These are phyloP conservation scores for Agrotis clavis DNA, from an alignment of 2,888 invertebrate species.

Conservation along the genomic window DNA sequence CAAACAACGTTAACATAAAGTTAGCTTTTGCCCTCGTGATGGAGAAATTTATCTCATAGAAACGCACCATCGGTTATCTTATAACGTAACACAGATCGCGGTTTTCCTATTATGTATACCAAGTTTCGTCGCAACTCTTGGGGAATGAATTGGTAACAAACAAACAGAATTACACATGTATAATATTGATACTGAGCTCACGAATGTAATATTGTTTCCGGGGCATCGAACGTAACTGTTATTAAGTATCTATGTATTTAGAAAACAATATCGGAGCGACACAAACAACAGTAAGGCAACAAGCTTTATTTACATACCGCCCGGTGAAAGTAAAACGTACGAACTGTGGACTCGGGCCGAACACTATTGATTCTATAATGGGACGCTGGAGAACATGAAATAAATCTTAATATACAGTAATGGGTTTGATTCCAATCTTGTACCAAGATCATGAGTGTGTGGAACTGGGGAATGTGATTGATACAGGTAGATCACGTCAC, in stretches of 20 bases:
- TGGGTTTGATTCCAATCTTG: conserved; percentile 62
- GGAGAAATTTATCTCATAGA: background rate
- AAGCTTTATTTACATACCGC: conserved; percentile 74
- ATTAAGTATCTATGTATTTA: conserved; percentile 50
- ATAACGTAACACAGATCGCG: no score
- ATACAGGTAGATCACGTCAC: conserved; percentile 38
- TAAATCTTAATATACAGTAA: conserved; percentile 71
- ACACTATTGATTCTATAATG: conserved; percentile 73
- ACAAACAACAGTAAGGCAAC: conserved; percentile 69
- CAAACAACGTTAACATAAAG: conserved; percentile 3
- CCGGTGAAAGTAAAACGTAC: conserved; percentile 75
- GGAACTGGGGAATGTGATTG: conserved; percentile 28
- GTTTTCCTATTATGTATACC: background rate
- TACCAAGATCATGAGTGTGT: conserved; percentile 22
- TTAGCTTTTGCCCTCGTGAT: no score
- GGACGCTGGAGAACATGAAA: conserved; percentile 71
- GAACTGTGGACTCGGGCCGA: conserved; percentile 64
- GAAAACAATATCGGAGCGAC: conserved; percentile 66
- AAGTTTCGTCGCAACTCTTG: background rate
- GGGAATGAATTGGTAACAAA: background rate
- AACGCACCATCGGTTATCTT: background rate
- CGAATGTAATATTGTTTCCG: conserved; percentile 43
- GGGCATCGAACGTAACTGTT: conserved; percentile 45
- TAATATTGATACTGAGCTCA: conserved; percentile 10
- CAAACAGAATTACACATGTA: background rate